Evolutionary conservation across 2,888 invertebrate species (phyloP), one percentile per base, ranked within the genome.

Genomic region (Sialis fuliginosa): DNA sequence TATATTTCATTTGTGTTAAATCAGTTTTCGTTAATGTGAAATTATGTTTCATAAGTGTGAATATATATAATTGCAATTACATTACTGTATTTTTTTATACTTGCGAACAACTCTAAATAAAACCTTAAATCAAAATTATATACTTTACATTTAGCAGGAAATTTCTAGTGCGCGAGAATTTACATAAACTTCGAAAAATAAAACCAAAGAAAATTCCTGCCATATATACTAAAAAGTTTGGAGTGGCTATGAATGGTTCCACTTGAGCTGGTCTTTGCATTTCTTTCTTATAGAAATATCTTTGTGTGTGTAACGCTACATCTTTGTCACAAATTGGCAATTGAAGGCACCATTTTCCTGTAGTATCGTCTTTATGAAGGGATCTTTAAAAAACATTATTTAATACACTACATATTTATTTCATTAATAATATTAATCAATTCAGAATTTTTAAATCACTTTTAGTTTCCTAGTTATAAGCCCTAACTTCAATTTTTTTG

Each of bases 291-390:
- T 76, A 80, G 13, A 88, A 71, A 59, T 73, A 75, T 44, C 85
- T 73, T 62, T 95, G 92, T 0, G 89, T 78, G 42, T 95, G 74
- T 60, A 75, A 67, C 9, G 84, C 78, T 1, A 95, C 79, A 2
- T 91, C 79, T 49, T 77, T 73, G 68, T 95, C 95, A 6, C 88
- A 69, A 33, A 90, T 89, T 1, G 77, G 76, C 66, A 95, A 93
- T 1, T 88, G 81, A 1, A 86, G 52, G 55, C 80, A 81, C 73
- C 81, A 88, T 40, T 57, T 53, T 9, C 56, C 56, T 81, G 81
- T 13, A 81, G 48, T 0, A 66, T 39, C 0, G 64, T 59, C 44
- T 77, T 75, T 56, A 4, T 57, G 56, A 50, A 46, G 46, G 50
- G 33, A 47, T 44, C 30, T 42, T 33, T 30, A 39, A 47, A 52